Evolutionary conservation across 2,888 invertebrate genomes (phyloP).

Genomic region (Rhingia rostrata): DNA sequence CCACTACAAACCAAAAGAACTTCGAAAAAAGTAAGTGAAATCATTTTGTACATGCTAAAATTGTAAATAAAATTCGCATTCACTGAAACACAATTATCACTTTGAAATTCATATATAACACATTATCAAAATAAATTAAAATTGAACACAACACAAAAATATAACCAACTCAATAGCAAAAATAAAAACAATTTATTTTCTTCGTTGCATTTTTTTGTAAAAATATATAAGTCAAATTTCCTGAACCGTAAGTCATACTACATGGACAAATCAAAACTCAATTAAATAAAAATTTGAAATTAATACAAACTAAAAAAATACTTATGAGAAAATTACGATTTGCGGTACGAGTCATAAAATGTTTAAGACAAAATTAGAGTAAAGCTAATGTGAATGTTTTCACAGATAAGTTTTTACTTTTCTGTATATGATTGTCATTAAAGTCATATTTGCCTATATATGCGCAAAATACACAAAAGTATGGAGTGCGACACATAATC

Average conservation of each 20-base stretch:
- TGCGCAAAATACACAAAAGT: too few relatives aligned
- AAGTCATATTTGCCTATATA: too few relatives aligned
- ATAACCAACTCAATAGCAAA: neutral
- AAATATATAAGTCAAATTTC: neutral
- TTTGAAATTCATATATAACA: conserved; percentile 20
- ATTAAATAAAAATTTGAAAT: too few relatives aligned
- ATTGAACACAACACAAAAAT: conserved; percentile 26
- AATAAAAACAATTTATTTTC: neutral
- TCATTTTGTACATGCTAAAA: conserved; percentile 32
- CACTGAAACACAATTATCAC: conserved; percentile 28
- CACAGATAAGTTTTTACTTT: too few relatives aligned
- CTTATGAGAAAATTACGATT: neutral
- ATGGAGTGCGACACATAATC: too few relatives aligned
- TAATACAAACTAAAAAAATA: too few relatives aligned
- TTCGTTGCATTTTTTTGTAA: neutral
- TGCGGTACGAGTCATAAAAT: too few relatives aligned
- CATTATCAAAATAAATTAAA: conserved; percentile 23
- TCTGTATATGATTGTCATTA: too few relatives aligned
- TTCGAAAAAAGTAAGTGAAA: conserved; percentile 28
- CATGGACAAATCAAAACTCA: neutral
- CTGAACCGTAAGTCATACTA: conserved; percentile 15
- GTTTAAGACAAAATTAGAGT: too few relatives aligned
- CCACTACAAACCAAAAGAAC: conserved; percentile 43
- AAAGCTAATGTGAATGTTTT: too few relatives aligned
- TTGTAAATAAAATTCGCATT: conserved; percentile 26